phyloP scores from a whole-genome alignment of 2,113 vertebrate genomes.

The Coryphaenoides rupestris region DNA sequence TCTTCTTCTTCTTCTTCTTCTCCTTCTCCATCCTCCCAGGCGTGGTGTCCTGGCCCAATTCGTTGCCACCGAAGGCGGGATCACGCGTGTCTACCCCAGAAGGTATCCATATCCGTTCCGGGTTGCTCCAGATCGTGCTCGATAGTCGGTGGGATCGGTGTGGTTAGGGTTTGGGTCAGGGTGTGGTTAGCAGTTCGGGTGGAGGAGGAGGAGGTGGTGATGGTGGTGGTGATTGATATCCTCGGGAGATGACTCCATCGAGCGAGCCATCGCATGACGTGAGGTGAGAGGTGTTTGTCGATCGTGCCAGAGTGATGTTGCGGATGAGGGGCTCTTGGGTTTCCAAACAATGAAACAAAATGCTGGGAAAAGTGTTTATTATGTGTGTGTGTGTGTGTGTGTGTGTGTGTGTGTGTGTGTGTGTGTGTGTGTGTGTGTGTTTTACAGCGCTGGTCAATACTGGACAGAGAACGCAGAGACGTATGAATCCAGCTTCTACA shows the following conservation, averaged over 20 bases:
- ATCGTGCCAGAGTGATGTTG: no score
- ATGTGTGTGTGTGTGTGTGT: neutral
- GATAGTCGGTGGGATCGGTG: no score
- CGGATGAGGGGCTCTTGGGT: no score
- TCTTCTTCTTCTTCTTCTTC: constrained; percentile 12
- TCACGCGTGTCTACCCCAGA: constrained; percentile 92
- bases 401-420: constrained; percentile 1
- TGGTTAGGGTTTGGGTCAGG: no score
- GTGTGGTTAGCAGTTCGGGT: no score
- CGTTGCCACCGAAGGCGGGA: constrained; percentile 93
- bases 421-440: constrained; percentile 18
- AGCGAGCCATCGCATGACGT: no score
- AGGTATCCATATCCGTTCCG: constrained; percentile 81
- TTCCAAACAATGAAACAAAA: no score
- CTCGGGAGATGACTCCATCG: neutral
- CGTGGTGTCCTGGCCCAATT: constrained; percentile 83
- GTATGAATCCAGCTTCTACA: constrained; percentile 94
- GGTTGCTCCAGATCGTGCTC: no score
- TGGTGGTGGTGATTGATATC: neutral
- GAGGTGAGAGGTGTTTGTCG: no score
- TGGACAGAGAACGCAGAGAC: constrained; percentile 91
- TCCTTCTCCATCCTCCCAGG: constrained; percentile 47
- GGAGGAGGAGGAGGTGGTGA: no score
- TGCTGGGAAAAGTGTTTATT: neutral
- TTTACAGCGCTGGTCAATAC: constrained; percentile 75